A percentile compares a stretch with the other conserved stretches of the same genome.
Evolutionary conservation across 2,888 invertebrate genomes (phyloP).

Genomic region (Mythimna loreyi): DNA sequence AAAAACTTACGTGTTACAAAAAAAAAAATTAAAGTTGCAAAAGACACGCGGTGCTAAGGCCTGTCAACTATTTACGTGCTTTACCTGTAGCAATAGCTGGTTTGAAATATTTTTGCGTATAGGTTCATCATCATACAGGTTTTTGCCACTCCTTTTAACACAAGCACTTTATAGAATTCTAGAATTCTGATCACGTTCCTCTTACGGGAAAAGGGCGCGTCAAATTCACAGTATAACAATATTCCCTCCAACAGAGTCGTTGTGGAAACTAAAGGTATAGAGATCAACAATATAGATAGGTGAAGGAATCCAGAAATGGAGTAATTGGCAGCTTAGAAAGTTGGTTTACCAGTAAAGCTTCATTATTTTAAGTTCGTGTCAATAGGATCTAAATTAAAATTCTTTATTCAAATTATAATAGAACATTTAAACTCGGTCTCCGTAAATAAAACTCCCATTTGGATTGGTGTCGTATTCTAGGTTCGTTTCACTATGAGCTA

Average conservation of each 20-base stretch:
- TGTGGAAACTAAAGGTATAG: too few species aligned
- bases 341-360: neutral
- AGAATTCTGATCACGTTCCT: conserved; percentile 13
- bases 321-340: conserved; percentile 1
- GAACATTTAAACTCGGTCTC: too few species aligned
- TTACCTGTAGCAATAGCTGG: too few species aligned
- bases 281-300: too few species aligned
- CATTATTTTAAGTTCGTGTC: neutral
- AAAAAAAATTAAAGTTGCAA: neutral
- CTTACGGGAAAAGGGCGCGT: conserved; percentile 23
- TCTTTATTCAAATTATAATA: too few species aligned
- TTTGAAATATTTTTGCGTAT: neutral
- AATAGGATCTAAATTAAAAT: conserved; percentile 5
- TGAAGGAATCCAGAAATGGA: neutral
- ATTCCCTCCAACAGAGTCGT: too few species aligned
- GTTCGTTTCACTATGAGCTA: too few species aligned
- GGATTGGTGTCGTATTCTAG: too few species aligned
- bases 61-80: too few species aligned
- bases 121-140: conserved; percentile 2
- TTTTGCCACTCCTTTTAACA: conserved; percentile 13
- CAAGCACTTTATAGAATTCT: conserved; percentile 3
- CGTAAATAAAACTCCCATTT: too few species aligned
- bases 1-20: neutral
- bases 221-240: too few species aligned
- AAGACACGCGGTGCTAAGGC: too few species aligned